These are phyloP conservation scores for Euura lappo DNA, from an alignment of 1,140 invertebrate species.

Conservation along the genomic window DNA sequence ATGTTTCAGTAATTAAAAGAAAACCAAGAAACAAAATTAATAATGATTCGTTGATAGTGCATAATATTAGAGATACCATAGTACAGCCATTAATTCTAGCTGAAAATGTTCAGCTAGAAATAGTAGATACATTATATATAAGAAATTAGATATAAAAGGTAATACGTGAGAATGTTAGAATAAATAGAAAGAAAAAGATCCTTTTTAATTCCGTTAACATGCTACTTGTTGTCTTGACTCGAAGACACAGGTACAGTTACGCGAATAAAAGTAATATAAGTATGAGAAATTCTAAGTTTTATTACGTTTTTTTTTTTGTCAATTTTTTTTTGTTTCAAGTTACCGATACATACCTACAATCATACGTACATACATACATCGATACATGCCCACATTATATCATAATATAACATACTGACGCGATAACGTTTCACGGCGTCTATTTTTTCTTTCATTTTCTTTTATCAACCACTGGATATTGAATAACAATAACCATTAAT, in stretches of 20 bases:
- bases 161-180: not conserved
- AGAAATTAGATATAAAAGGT: not conserved
- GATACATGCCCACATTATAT: not conserved
- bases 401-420: not conserved
- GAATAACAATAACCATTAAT: conserved; percentile 4
- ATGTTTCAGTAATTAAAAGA: conserved; percentile 22
- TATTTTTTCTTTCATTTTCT: no score
- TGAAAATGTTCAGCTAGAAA: conserved; percentile 15
- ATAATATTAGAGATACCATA: conserved; percentile 19
- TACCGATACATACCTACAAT: not conserved
- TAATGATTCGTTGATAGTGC: conserved; percentile 32
- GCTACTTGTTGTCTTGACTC: conserved; percentile 15
- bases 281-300: no score
- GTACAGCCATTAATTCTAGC: conserved; percentile 20
- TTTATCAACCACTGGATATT: not conserved
- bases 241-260: conserved; percentile 12
- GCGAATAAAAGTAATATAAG: not conserved
- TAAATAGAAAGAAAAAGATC: conserved; percentile 8
- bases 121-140: not conserved
- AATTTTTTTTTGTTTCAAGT: conserved; percentile 2
- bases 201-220: conserved; percentile 4
- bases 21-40: no score
- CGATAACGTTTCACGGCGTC: not conserved
- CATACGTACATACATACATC: not conserved
- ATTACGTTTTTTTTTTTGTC: no score